Evolutionary conservation across 2,888 invertebrate species (phyloP), one percentile per base, ranked within the genome.

Genomic region (Aleiodes alternator): DNA sequence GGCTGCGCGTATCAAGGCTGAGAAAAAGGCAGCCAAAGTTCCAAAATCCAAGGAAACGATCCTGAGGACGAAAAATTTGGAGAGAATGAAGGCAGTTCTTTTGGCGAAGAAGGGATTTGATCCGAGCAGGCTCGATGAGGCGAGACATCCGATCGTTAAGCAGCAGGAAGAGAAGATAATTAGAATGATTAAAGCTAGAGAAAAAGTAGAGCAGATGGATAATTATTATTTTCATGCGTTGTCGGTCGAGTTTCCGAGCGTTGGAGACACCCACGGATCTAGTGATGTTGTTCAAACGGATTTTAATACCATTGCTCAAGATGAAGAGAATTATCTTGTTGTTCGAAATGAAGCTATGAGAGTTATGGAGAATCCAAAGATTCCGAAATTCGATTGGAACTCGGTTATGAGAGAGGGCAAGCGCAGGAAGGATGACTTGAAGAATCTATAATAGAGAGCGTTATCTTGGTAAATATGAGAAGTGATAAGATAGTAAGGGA

Each of bases 41-140:
- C 79, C 80, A 0, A 79, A 81, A 48, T 82, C 87, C 0, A 86
- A 84, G 51, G 79, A 82, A 82, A 91, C 92, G 77, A 91, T 92
- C 80, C 93, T 93, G 92, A 92, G 92, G 79, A 90, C 90, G 79
- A 91, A 93, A 69, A 92, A 94, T 83, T 90, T 93, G 34, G 92
- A 92, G 76, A 90, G 93, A 1, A 93, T 95, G 82, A 91, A 93
- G 87, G 84, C 90, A 84, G 90, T 93, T 81, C 90, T 95, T 82
- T 87, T 94, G 69, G 90, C 91, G 1, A 93, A 93, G 78, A 94
- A 94, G 82, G 91, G 92, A 81, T 90, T 94, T 50, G 91, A 92
- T 71, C 91, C 92, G 76, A 90, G 91, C n/a, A 91, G 93, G 80
- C 83, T 94, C 12, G 91, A 93, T 75, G 91, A 91, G 80, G 90